These are phyloP conservation scores for Emmelina monodactyla DNA, from an alignment of 2,888 invertebrate genomes.

Conservation along the genomic window DNA sequence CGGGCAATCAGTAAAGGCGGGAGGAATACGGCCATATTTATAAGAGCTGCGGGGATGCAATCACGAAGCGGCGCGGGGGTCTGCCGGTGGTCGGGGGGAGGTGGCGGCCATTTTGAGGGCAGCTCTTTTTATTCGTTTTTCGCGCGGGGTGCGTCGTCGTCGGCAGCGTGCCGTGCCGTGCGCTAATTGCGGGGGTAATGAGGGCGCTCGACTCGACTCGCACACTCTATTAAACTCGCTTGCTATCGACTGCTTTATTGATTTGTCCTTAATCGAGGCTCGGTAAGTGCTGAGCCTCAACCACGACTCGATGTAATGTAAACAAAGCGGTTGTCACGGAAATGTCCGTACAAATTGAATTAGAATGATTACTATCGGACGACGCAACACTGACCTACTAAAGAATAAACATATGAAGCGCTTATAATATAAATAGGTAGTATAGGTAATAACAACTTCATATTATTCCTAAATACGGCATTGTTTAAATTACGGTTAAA, in stretches of 20 bases:
- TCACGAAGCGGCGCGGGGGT: conserved; percentile 65
- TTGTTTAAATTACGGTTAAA: no score
- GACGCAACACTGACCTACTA: conserved; percentile 19
- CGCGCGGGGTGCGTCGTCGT: conserved; percentile 64
- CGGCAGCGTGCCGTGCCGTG: conserved; percentile 42
- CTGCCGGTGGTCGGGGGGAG: conserved; percentile 51
- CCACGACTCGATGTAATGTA: conserved; percentile 18
- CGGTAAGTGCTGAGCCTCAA: conserved; percentile 34
- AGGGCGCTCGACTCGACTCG: conserved; percentile 62
- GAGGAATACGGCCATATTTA: conserved; percentile 68
- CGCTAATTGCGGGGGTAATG: conserved; percentile 67
- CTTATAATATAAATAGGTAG: no score
- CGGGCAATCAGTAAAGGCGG: conserved; percentile 69
- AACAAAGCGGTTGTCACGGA: conserved; percentile 21
- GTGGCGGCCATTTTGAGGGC: conserved; percentile 79
- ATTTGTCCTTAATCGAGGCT: conserved; percentile 60
- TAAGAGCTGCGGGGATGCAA: conserved; percentile 69
- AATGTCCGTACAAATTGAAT: conserved; percentile 45
- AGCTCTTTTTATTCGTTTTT: conserved; percentile 71
- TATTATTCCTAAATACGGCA: no score
- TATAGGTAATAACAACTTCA: no score
- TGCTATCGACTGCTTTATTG: conserved; percentile 64
- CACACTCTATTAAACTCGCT: conserved; percentile 64
- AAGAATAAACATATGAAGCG: no score
- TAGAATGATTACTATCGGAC: conserved; percentile 41